Evolutionary conservation across 2,888 invertebrate genomes (phyloP), one percentile per base, ranked within the genome.

Genomic region (Acanthosepion pharaonis): DNA sequence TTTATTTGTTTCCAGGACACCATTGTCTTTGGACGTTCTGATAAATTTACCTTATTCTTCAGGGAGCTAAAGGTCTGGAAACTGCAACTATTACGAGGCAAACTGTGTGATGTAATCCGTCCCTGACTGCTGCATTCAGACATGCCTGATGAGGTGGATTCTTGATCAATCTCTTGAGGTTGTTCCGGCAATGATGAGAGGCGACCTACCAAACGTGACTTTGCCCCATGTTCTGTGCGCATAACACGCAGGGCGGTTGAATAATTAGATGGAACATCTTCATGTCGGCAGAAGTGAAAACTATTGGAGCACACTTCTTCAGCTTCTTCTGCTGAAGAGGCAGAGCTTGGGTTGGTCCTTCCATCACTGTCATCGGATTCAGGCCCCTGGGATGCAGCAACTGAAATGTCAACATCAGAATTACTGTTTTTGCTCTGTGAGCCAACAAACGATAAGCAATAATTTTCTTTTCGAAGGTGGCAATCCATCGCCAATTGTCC

Each of bases 301-400:
- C 97, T 97, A 95, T 96, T 96, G 15, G 96, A 96, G 93, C 96
- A 96, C 91, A 96, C 96, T 78, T 97, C 97, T 91, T 96, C 96
- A 5, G 96, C 96, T n/a, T 96, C 96, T n/a, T 96, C 96, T 64
- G 96, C 96, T 28, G 96, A 96, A 23, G 96, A 96, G 92, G 95
- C 95, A 94, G 94, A 94, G 6, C 94, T 94, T 95, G 94, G 95
- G 94, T 95, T 95, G 11, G 95, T 95, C 42, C 95, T 95, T 93
- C 96, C 96, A 93, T 95, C 95, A 94, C 94, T 94, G 95, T 33
- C 78, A 49, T 91, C 92, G 53, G 53, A 91, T 92, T 55, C 94
- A 53, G 25, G 91, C 25, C 92, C 55, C n/a, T 92, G 48, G 18
- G 33, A 55, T 93, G 28, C 9, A 4, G 95, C 95, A 64, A 96